Conservation (phyloP, 2,888 invertebrate species). For the Chelonus formosanus region DNA sequence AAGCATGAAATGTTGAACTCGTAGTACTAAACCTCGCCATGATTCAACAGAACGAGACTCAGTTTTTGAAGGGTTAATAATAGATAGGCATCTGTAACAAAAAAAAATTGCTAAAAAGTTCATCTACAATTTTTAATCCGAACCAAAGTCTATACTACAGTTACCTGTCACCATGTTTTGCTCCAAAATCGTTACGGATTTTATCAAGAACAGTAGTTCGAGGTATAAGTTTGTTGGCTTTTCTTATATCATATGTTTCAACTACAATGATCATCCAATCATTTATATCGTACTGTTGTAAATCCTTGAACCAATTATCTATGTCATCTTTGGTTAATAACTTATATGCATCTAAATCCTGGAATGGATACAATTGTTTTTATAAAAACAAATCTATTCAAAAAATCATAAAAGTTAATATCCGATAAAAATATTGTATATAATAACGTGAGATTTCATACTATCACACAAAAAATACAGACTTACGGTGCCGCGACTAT, state of each 20-base stretch:
- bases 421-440: too few relatives aligned
- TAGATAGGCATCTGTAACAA: slow-evolving; percentile 79
- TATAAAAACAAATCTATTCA: too few relatives aligned
- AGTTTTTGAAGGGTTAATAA: slow-evolving; percentile 89
- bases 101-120: background rate
- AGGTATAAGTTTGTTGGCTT: slow-evolving; percentile 89
- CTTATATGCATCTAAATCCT: slow-evolving; percentile 95
- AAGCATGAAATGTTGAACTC: slow-evolving; percentile 84
- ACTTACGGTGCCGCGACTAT: too few relatives aligned
- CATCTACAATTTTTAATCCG: background rate
- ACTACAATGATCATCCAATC: slow-evolving; percentile 96
- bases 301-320: slow-evolving; percentile 83
- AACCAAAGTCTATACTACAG: background rate
- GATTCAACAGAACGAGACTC: slow-evolving; percentile 91
- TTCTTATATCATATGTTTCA: slow-evolving; percentile 89
- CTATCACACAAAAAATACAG: too few relatives aligned
- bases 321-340: slow-evolving; percentile 87
- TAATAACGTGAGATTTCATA: too few relatives aligned
- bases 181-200: slow-evolving; percentile 91
- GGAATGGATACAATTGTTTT: slow-evolving; percentile 23
- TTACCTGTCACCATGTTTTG: slow-evolving; percentile 81
- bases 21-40: slow-evolving; percentile 84
- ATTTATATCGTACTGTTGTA: slow-evolving; percentile 77
- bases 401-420: too few relatives aligned
- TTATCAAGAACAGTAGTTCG: slow-evolving; percentile 94